phyloP scores from a whole-genome alignment of 2,797 vertebrate species.

The Sebastes hubbsi region DNA sequence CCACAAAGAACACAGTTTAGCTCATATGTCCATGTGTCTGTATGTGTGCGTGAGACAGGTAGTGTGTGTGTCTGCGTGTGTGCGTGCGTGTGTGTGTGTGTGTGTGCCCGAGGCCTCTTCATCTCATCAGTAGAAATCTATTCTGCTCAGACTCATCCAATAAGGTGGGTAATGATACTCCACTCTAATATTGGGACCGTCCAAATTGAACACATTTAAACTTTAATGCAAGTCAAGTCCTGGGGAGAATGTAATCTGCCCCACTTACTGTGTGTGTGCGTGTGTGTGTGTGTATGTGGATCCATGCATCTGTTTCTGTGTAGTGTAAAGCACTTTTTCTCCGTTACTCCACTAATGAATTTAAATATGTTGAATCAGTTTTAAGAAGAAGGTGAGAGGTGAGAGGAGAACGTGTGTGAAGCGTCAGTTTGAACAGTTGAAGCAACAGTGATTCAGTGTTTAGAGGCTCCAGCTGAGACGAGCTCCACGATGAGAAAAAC shows the following conservation, averaged over 20 bases:
- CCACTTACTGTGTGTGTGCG: slow-evolving; percentile 37
- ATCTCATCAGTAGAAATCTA: slow-evolving; percentile 78
- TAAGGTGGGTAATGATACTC: slow-evolving; percentile 77
- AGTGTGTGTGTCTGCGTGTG: slow-evolving; percentile 1
- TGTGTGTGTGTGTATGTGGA: slow-evolving; percentile 5
- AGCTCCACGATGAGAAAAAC: slow-evolving; percentile 51
- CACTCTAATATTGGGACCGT: slow-evolving; percentile 74
- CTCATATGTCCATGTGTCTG: slow-evolving; percentile 11
- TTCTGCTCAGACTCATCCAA: slow-evolving; percentile 78
- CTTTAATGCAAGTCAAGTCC: slow-evolving; percentile 81
- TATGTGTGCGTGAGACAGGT: slow-evolving; percentile 15
- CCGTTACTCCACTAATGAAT: slow-evolving; percentile 58
- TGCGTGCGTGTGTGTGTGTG: slow-evolving; percentile 23
- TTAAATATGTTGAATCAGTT: slow-evolving; percentile 57
- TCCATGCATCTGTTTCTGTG: slow-evolving; percentile 18
- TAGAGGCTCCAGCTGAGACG: slow-evolving; percentile 41
- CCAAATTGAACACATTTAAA: slow-evolving; percentile 80
- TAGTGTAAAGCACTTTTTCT: slow-evolving; percentile 23
- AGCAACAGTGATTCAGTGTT: slow-evolving; percentile 46
- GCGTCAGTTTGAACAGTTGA: slow-evolving; percentile 29
- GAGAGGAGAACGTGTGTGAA: slow-evolving; percentile 39
- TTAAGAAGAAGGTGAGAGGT: slow-evolving; percentile 50
- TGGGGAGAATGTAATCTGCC: slow-evolving; percentile 72
- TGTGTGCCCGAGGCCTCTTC: slow-evolving; percentile 66
- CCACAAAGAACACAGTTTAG: slow-evolving; percentile 9